These are phyloP conservation scores for Coranthus polyacanthus DNA, from an alignment of 2,797 vertebrate species.

Conservation along the genomic window DNA sequence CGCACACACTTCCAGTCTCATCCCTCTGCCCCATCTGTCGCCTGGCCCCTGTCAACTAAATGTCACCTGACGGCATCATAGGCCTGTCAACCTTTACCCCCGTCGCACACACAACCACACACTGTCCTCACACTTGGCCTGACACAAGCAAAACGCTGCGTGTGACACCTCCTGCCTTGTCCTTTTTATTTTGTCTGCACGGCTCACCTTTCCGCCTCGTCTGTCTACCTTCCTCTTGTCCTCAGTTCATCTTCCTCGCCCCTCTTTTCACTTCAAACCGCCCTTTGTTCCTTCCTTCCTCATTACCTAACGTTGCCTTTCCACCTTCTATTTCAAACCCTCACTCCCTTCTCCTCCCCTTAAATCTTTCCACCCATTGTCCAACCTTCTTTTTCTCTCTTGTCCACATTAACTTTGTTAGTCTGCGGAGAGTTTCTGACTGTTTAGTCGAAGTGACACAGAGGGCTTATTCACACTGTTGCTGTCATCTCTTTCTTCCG, in stretches of 20 bases:
- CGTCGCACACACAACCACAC: conserved; percentile 34
- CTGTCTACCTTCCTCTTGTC: conserved; percentile 14
- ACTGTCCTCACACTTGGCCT: conserved; percentile 15
- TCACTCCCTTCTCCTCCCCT: too few relatives aligned
- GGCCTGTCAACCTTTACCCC: conserved; percentile 76
- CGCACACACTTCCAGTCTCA: conserved; percentile 29
- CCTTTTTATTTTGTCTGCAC: conserved; percentile 49
- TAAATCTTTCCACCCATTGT: neutral
- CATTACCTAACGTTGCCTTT: neutral
- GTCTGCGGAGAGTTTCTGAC: conserved; percentile 13
- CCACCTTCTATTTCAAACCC: neutral
- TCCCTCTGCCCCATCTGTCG: conserved; percentile 75
- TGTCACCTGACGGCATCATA: conserved; percentile 78
- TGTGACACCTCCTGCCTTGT: conserved; percentile 59
- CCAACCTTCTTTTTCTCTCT: neutral
- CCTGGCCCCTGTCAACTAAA: conserved; percentile 74
- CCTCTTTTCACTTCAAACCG: neutral
- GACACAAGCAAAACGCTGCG: conserved; percentile 45
- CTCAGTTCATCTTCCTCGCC: neutral
- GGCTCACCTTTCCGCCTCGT: conserved; percentile 22
- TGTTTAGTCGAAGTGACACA: conserved; percentile 58
- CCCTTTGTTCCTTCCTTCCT: too few relatives aligned
- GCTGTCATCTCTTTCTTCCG: conserved; percentile 43
- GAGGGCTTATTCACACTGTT: conserved; percentile 47
- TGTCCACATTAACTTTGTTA: conserved; percentile 36